Conservation (phyloP, 2,113 vertebrate species). For the Mustelus asterias region DNA sequence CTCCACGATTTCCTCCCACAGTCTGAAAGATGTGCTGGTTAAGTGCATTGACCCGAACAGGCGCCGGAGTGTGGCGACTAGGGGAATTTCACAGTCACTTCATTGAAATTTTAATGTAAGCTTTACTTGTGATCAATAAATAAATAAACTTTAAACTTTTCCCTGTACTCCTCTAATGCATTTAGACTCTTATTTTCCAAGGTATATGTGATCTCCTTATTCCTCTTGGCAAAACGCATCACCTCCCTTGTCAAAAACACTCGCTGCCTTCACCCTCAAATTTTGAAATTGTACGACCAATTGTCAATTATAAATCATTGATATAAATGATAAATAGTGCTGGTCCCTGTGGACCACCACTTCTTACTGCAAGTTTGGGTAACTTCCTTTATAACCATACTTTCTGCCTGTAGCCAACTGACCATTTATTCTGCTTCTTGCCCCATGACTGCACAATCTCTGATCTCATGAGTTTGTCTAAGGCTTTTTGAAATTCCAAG, state of each 20-base stretch:
- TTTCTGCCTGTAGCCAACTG: not conserved
- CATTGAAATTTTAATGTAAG: no score
- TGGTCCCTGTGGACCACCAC: not conserved
- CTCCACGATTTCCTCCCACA: no score
- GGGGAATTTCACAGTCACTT: no score
- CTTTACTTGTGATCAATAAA: no score
- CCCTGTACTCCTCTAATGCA: not conserved
- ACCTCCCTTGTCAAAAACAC: not conserved
- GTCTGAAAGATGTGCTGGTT: no score
- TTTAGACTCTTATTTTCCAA: not conserved
- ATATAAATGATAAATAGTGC: not conserved
- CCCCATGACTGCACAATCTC: not conserved
- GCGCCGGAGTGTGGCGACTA: no score
- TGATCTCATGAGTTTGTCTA: not conserved
- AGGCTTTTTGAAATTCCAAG: not conserved
- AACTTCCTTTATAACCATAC: not conserved
- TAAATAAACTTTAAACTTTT: no score
- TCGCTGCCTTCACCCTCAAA: not conserved
- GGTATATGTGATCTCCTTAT: not conserved
- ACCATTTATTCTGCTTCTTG: not conserved
- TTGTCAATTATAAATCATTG: not conserved
- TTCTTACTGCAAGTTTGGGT: not conserved
- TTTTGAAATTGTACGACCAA: not conserved
- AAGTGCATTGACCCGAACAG: no score
- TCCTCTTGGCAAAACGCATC: no score